These are phyloP conservation scores for Anguilla anguilla DNA, from an alignment of 2,797 vertebrate genomes.

Conservation along the genomic window DNA sequence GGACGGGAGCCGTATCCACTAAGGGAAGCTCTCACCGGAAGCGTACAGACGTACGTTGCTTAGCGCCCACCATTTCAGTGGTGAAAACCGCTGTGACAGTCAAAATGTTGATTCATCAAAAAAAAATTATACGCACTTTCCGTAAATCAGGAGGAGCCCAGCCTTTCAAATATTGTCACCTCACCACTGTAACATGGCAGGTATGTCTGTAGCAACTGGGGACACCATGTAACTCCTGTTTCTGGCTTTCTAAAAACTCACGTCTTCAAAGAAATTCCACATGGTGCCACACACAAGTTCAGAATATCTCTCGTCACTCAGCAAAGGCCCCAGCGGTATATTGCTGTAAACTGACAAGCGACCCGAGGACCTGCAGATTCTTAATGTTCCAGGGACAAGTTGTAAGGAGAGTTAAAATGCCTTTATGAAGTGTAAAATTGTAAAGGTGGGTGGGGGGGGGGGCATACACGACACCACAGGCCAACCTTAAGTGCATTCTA, in stretches of 20 bases:
- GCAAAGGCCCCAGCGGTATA: constrained; percentile 52
- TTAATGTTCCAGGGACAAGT: constrained; percentile 61
- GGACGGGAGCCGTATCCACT: constrained; percentile 52
- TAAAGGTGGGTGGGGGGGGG: neutral
- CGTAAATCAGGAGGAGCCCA: constrained; percentile 57
- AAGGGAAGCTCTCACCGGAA: constrained; percentile 43
- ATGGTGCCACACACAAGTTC: constrained; percentile 62
- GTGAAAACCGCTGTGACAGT: constrained; percentile 36
- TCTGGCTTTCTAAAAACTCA: constrained; percentile 47
- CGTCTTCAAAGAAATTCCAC: constrained; percentile 57
- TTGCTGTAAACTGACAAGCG: constrained; percentile 61
- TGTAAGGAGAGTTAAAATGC: constrained; percentile 64
- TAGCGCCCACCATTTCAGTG: neutral
- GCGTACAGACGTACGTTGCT: neutral
- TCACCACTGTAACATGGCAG: constrained; percentile 47
- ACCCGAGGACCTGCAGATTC: constrained; percentile 64
- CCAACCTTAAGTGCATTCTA: constrained; percentile 73
- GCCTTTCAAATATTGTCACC: constrained; percentile 59
- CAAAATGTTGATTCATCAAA: constrained; percentile 61
- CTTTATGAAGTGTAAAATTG: constrained; percentile 13
- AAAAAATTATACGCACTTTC: constrained; percentile 50
- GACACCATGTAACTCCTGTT: neutral
- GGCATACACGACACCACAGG: constrained; percentile 59
- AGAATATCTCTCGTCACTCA: constrained; percentile 66
- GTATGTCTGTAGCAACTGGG: neutral